phyloP scores from a whole-genome alignment of 37 sponge, comb jelly and placozoan species.

The Oscarella lobularis region DNA sequence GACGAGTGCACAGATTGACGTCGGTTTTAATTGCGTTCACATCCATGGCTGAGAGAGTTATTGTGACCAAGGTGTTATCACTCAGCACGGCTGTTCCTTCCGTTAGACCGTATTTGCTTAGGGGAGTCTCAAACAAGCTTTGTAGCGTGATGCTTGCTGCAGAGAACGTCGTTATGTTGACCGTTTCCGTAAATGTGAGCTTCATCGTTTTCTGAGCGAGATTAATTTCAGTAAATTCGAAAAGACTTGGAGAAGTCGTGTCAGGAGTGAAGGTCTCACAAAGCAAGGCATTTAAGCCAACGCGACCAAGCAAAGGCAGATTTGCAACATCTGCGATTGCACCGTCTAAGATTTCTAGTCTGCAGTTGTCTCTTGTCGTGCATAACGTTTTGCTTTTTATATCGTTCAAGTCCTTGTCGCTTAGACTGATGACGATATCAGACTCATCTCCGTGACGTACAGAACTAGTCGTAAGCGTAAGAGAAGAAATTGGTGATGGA shows the following conservation, averaged over 20 bases:
- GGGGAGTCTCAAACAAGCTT: not conserved
- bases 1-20: slow-evolving; percentile 24
- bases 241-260: not conserved
- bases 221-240: not conserved
- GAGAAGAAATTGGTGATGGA: slow-evolving; percentile 10
- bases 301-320: not conserved
- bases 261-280: not conserved
- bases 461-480: slow-evolving; percentile 44
- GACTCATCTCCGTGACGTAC: slow-evolving; percentile 34
- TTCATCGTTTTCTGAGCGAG: slow-evolving; percentile 1
- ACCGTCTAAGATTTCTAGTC: not conserved
- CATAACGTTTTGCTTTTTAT: not conserved
- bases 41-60: slow-evolving; percentile 27
- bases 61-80: slow-evolving; percentile 40
- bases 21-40: slow-evolving; percentile 36
- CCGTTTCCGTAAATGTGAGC: slow-evolving; percentile 45
- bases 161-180: slow-evolving; percentile 27
- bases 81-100: slow-evolving; percentile 22
- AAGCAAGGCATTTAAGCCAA: not conserved
- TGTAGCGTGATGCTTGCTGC: slow-evolving; percentile 40
- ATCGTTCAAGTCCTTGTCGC: not conserved
- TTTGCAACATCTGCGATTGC: not conserved
- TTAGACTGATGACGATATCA: slow-evolving; percentile 26
- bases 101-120: slow-evolving; percentile 13
- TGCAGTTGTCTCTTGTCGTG: not conserved